Conservation (phyloP, 2,797 vertebrate genomes). For the Ibycter americanus region DNA sequence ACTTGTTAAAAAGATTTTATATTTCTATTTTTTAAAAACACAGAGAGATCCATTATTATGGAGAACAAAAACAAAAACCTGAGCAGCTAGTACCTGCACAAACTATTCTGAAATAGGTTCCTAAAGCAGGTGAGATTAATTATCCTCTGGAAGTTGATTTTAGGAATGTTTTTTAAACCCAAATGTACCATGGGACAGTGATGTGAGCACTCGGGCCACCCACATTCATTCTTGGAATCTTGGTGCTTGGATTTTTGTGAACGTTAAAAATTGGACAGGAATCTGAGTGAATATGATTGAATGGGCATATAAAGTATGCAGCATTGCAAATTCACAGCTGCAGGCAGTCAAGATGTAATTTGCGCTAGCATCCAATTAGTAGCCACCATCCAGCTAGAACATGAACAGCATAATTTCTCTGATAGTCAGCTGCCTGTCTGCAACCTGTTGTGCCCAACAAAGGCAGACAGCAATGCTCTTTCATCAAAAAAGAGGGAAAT, state of each 20-base stretch:
- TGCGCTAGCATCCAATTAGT: background rate
- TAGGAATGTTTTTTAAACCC: background rate
- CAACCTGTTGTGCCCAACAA: background rate
- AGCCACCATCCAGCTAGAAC: slow-evolving; percentile 28
- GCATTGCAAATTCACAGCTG: slow-evolving; percentile 45
- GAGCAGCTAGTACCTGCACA: background rate
- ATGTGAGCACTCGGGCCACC: background rate
- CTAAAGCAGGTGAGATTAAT: background rate
- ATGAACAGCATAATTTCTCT: background rate
- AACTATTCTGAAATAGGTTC: background rate
- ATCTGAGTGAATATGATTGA: slow-evolving; percentile 12
- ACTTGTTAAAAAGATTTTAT: background rate
- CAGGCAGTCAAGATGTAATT: slow-evolving; percentile 41
- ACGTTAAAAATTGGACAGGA: background rate
- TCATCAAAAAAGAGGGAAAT: background rate
- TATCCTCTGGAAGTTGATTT: background rate
- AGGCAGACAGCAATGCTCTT: background rate
- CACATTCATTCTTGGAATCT: background rate
- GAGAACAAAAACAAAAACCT: background rate
- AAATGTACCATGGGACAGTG: background rate
- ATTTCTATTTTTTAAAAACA: background rate
- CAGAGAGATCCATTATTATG: background rate
- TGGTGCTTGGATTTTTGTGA: background rate
- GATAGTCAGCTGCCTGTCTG: slow-evolving; percentile 25
- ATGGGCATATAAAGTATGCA: background rate